phyloP scores from a whole-genome alignment of 92 coral and sea anemone species.

The Paramuricea clavata region DNA sequence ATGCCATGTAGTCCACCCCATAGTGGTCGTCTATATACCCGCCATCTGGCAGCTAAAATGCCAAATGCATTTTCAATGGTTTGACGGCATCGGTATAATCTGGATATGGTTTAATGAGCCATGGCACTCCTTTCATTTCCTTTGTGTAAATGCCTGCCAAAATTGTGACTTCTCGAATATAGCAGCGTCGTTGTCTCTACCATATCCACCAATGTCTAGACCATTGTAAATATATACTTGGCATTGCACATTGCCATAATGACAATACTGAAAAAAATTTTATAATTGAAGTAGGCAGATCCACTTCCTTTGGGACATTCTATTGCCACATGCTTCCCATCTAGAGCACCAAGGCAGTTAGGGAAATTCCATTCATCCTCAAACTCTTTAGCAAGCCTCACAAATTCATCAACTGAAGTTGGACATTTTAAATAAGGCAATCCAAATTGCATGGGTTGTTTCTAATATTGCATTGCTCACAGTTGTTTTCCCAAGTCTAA shows the following conservation, averaged over 20 bases:
- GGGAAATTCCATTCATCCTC: no score
- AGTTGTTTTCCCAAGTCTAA: no score
- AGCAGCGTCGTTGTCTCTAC: conserved; percentile 43
- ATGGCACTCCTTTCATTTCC: no score
- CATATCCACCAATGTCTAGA: conserved; percentile 49
- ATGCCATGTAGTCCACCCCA: background rate
- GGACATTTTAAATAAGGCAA: no score
- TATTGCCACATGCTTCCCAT: no score
- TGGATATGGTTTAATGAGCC: conserved; percentile 35
- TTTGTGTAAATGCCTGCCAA: no score
- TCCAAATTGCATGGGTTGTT: no score
- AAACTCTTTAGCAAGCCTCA: no score
- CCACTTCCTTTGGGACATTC: conserved; percentile 34
- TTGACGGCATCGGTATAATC: conserved; percentile 11
- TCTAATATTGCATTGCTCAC: no score
- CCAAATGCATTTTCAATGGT: conserved; percentile 48
- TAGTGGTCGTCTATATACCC: background rate
- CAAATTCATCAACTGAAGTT: no score
- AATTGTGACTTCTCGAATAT: conserved; percentile 39
- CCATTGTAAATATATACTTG: conserved; percentile 31
- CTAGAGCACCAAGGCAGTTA: no score
- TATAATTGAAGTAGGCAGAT: conserved; percentile 43
- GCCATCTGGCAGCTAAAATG: conserved; percentile 34
- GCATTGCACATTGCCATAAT: conserved; percentile 40
- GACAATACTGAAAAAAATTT: conserved; percentile 32